Base-by-base conservation (phyloP, 2,797 vertebrate species). In the Cichlasoma orientale region DNA sequence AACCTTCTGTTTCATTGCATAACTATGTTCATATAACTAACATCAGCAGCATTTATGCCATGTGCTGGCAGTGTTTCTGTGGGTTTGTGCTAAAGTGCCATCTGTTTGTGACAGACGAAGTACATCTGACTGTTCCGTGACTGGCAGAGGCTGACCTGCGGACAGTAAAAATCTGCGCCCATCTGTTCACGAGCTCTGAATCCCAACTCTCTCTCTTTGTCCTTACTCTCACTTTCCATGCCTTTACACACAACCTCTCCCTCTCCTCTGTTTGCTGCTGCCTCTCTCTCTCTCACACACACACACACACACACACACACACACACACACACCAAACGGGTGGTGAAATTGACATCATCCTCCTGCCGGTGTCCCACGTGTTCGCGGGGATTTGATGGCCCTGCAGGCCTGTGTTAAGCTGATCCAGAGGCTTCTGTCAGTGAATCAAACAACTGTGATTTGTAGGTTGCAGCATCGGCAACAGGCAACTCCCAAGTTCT, bases 381-480 rank as follows among this genome's bases (percentile, higher is more conserved):
- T 82, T 74, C 1, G 68, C 54, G 2, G 57, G 85, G 86, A 84
- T 88, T 89, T 85, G 72, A 83, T 76, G 84, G 74, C 83, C 83
- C 86, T 84, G 82, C 58, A 56, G 82, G 72, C 72, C 27, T 4
- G 59, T 29, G 58, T 85, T 85, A 91, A 88, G 74, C 80, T 69
- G 66, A 85, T 84, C 74, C 59, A 10, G 63, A 74, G 72, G 63
- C 74, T 85, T 82, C 74, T 78, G 79, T 77, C 53, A 63, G 75
- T 56, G 54, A 83, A 87, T 90, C 72, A 89, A 89, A 89, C 80
- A 78, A 79, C 76, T 85, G 78, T 78, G 68, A 54, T 77, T 47
- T 59, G 74, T 25, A 59, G 72, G 75, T 66, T 75, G 75, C 75
- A 16, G 50, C 13, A 21, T 19, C 18, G 6, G 74, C 73, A 80